Conservation (phyloP, 2,797 vertebrate species). For the Botia kubotai region DNA sequence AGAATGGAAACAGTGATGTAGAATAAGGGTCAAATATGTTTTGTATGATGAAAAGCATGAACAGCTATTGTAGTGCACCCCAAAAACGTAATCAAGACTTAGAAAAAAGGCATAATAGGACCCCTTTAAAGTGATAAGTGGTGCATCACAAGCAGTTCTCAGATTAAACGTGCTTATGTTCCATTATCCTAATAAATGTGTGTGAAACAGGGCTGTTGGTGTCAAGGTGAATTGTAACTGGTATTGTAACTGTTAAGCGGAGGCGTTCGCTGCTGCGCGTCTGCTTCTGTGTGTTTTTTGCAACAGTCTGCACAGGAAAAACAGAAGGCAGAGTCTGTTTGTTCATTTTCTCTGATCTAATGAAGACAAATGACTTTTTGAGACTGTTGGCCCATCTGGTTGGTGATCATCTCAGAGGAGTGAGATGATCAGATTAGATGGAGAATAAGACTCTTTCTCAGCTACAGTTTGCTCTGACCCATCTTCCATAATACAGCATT, state of each 20-base stretch:
- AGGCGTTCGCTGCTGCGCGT: slow-evolving; percentile 8
- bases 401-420: slow-evolving; percentile 47
- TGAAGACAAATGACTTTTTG: slow-evolving; percentile 64
- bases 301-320: not conserved
- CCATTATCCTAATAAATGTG: slow-evolving; percentile 1
- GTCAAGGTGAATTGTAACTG: slow-evolving; percentile 18
- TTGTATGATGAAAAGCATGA: no score
- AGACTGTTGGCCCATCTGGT: slow-evolving; percentile 58
- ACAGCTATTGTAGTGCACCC: no score
- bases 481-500: not conserved
- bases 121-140: not conserved
- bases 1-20: no score
- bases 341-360: slow-evolving; percentile 58
- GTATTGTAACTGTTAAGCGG: slow-evolving; percentile 12
- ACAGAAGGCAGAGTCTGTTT: slow-evolving; percentile 42
- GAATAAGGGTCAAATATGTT: no score
- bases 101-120: no score
- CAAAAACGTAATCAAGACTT: no score
- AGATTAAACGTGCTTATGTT: not conserved
- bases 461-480: not conserved
- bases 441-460: slow-evolving; percentile 19
- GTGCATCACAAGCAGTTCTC: not conserved
- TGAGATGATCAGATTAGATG: slow-evolving; percentile 31
- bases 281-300: slow-evolving; percentile 22
- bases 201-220: slow-evolving; percentile 1